Evolutionary conservation across 2,113 vertebrate genomes (phyloP), one percentile per base, ranked within the genome.

Genomic region (Suncus etruscus): DNA sequence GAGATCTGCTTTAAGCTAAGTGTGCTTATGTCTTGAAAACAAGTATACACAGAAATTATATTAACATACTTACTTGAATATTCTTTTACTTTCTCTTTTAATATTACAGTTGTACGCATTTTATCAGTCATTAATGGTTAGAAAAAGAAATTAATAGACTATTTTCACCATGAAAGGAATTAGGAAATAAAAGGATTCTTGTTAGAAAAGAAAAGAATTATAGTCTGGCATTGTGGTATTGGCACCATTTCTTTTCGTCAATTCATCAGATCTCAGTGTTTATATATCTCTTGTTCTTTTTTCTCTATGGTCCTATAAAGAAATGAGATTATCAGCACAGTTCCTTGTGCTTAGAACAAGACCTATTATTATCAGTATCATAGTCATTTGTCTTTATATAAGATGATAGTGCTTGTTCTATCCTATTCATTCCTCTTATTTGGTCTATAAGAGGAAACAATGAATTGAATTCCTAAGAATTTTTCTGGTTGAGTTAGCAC

Each of bases 361-460:
- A 65, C 31, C 51, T 76, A 10, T 87, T 91, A 95, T 95, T 96
- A 75, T 75, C 78, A 81, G 39, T 85, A 76, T 95, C 77, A 96
- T 61, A 92, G 63, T 95, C 63, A 96, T 96, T 95, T 96, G 58
- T 95, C 81, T 90, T 51, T 89, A 72, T 88, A n/a, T 92, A 92
- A 93, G 83, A 92, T 93, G 74, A 90, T 3, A 94, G 63, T 94
- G 45, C 91, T 84, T 58, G 80, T 69, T 70, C 2, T 89, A 94
- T 58, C 54, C 83, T 9, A 77, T 11, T 20, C 8, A 90, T 93
- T 47, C 9, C 96, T 96, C 31, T 54, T 73, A 65, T 93, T 93
- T 54, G 74, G 85, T 65, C 51, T 86, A 91, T 81, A 81, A 96
- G 90, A 92, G 8, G 84, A 78, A 95, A 96, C 72, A 94, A 24